A percentile compares a stretch with the other conserved stretches of the same genome.
These are phyloP conservation scores for Turritopsis rubra DNA, from an alignment of 30 jellyfish, hydroid and myxozoan genomes.

Conservation along the genomic window DNA sequence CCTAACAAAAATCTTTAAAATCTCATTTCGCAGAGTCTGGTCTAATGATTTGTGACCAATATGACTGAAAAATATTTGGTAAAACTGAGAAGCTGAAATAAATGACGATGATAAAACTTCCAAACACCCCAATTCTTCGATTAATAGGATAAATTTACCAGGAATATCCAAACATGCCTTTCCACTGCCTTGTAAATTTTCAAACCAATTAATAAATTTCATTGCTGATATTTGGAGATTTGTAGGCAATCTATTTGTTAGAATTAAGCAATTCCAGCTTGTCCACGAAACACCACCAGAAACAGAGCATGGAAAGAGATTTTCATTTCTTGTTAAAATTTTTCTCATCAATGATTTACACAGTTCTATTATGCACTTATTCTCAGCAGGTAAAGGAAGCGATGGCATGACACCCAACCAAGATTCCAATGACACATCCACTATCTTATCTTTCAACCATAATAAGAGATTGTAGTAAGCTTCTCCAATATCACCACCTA, in stretches of 20 bases:
- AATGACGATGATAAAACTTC: neutral
- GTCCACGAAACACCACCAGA: neutral
- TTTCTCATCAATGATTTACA: neutral
- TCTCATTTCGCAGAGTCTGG: neutral
- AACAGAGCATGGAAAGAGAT: neutral
- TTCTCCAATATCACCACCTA: slow-evolving; percentile 14
- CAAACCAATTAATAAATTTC: neutral
- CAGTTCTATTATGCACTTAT: neutral
- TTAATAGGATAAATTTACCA: neutral
- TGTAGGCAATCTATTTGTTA: neutral
- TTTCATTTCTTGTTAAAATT: neutral
- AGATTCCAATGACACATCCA: neutral
- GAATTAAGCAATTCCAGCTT: neutral
- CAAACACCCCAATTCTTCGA: neutral
- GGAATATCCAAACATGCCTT: neutral
- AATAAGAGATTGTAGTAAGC: slow-evolving; percentile 23
- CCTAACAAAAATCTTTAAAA: neutral
- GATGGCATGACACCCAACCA: slow-evolving; percentile 10
- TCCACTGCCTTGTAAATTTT: neutral
- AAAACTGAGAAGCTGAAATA: neutral
- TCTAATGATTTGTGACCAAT: neutral
- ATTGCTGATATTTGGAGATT: neutral
- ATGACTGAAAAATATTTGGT: neutral
- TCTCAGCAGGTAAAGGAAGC: neutral
- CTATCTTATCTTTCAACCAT: neutral